Base-by-base conservation (phyloP, 1,140 invertebrate genomes). In the Reticulitermes speratus region DNA sequence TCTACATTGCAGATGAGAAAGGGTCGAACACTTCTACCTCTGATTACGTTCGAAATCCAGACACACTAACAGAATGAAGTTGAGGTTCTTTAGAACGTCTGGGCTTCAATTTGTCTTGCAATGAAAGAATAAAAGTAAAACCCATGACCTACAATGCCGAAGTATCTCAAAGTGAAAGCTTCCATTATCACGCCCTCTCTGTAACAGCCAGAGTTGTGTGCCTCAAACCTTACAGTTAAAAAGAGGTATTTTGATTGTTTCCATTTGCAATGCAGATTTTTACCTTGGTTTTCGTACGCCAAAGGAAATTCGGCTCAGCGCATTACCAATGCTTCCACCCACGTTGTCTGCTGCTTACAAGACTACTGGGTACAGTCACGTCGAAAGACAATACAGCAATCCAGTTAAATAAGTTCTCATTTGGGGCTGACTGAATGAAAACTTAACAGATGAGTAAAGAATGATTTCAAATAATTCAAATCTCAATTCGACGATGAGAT, bases 211-310 rank as follows among this genome's bases (percentile, higher is more conserved):
- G 65, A 5, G 25, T 25, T n/a, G 65, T 75, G 65, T 25, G n/a
- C 59, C 65, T 25, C 65, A 30, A 8, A 8, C n/a, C n/a, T 30
- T 12, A 25, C 7, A 30, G 25, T 75, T 30, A 75, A 30, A 30
- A 30, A 75, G 65, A 75, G n/a, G 65, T 30, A 75, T 75, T 75
- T 75, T 75, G 65, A 75, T 75, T 75, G 65, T 75, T 75, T 75
- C 65, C 65, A 75, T 75, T 75, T 75, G 65, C 65, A 75, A 75
- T 75, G 65, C 65, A 75, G 65, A 75, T 75, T 75, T 75, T 75
- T 75, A 75, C 65, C 65, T 75, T 75, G 65, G 65, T 75, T 75
- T 75, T 30, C 65, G 65, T n/a, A 75, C 25, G 65, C 65, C 65
- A 30, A 75, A 75, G 65, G 65, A 75, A 75, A 75, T 75, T 30